Percentiles rank a stretch among this genome's conserved stretches.
Evolutionary conservation across 1,140 invertebrate species (phyloP).

Genomic region (Wiebesia pumilae): DNA sequence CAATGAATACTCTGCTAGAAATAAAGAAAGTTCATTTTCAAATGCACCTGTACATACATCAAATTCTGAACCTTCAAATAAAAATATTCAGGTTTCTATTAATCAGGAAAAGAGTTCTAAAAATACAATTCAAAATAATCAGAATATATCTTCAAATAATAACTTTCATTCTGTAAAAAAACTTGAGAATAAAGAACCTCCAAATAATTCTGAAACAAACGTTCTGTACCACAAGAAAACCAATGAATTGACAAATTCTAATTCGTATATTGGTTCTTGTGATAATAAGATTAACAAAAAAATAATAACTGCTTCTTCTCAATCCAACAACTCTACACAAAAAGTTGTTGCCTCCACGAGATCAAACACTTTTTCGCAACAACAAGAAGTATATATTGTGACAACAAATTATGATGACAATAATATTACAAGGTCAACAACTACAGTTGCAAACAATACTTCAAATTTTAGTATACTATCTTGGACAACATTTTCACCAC

Average conservation of each 20-base stretch:
- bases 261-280: constrained; percentile 54
- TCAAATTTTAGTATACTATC: constrained; percentile 74
- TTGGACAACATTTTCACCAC: constrained; percentile 72
- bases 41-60: constrained; percentile 12
- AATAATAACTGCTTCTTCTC: constrained; percentile 12
- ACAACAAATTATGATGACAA: constrained; percentile 68
- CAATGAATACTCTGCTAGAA: constrained; percentile 34
- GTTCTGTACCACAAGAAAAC: constrained; percentile 40
- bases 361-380: constrained; percentile 60
- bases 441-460: constrained; percentile 71
- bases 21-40: constrained; percentile 39
- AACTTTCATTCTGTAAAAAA: constrained; percentile 46
- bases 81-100: constrained; percentile 37
- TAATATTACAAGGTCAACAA: constrained; percentile 64
- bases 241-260: constrained; percentile 26
- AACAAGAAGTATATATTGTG: constrained; percentile 61
- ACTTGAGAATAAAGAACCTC: constrained; percentile 15
- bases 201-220: constrained; percentile 13
- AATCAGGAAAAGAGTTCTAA: constrained; percentile 37
- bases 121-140: constrained; percentile 24
- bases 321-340: constrained; percentile 30
- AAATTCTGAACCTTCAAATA: constrained; percentile 23
- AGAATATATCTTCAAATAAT: constrained; percentile 27
- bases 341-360: constrained; percentile 21
- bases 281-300: constrained; percentile 51